phyloP scores from a whole-genome alignment of 2,888 invertebrate species.

The Dendrolimus houi region DNA sequence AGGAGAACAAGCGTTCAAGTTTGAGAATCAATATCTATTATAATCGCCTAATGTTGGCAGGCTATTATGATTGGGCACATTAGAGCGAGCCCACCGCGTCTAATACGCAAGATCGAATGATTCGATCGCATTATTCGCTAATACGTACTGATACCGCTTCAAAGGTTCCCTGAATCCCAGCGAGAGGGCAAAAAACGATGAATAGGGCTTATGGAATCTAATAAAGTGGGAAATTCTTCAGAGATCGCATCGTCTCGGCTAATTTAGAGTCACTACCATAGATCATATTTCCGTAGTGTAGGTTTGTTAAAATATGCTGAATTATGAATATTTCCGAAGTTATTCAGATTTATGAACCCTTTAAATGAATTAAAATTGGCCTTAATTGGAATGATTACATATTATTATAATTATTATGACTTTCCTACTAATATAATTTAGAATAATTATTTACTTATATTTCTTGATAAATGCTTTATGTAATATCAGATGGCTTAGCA shows the following conservation, averaged over 20 bases:
- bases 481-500: no score
- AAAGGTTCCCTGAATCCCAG: slow-evolving; percentile 41
- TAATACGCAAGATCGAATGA: slow-evolving; percentile 63
- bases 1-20: slow-evolving; percentile 14
- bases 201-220: slow-evolving; percentile 72
- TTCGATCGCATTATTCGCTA: slow-evolving; percentile 69
- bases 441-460: no score
- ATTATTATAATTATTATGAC: no score
- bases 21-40: slow-evolving; percentile 30
- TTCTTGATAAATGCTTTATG: no score
- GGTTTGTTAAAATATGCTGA: no score
- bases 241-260: slow-evolving; percentile 38
- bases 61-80: slow-evolving; percentile 63
- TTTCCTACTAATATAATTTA: no score
- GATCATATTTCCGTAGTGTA: no score
- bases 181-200: slow-evolving; percentile 60
- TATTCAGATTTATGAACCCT: no score
- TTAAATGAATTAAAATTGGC: no score
- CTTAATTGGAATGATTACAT: no score
- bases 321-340: no score
- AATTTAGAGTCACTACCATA: slow-evolving; percentile 31
- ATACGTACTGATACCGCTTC: slow-evolving; percentile 54
- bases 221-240: slow-evolving; percentile 67
- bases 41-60: slow-evolving; percentile 58
- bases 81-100: slow-evolving; percentile 38